Base-by-base conservation (phyloP, 2,888 invertebrate genomes). In the Panzeria rudis region DNA sequence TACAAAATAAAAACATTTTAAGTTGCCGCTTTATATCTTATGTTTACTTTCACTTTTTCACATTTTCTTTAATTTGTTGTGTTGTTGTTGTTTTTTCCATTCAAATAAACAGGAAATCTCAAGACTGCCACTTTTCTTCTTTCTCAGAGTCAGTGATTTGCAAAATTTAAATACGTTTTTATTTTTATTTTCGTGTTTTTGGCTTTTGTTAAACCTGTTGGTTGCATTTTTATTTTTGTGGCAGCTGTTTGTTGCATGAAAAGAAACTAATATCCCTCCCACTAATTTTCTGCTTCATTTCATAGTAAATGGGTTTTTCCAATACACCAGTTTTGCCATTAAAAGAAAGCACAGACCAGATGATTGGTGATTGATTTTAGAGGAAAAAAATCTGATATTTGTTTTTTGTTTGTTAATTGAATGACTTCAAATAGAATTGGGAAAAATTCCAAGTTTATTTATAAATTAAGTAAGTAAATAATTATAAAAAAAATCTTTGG, bases 261-360 rank as follows among this genome's bases (percentile, higher is more conserved):
- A 15, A 56, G 15, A 32, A 20, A 59, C 15, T 15, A 50, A 47
- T 38, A 54, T n/a, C 15, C 84, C 86, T 73, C 85, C 86, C 71
- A 83, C 87, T 82, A 52, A 84, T 85, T 86, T 85, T 80, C 73
- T 66, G 77, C 84, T 83, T 64, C 79, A 79, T 78, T 86, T 80
- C 59, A 61, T 73, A 52, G 50, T 44, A 47, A 20, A 68, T 41
- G 68, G 23, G 32, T 3, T 86, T 86, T 64, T 52, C 59, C 83
- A 47, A 56, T 76, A 71, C 66, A 73, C 82, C 69, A 76, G 73
- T 77, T 44, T 41, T n/a, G 86, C 71, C 62, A 56, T 29, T 2
- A 61, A 81, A 81, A 52, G 61, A 81, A 81, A 72, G 66, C 50
- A 50, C 8, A 35, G 13, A 35, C 41, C 54, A 20, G 20, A 20